Base-by-base conservation (phyloP, 2,888 invertebrate species). In the Perdita meconis region DNA sequence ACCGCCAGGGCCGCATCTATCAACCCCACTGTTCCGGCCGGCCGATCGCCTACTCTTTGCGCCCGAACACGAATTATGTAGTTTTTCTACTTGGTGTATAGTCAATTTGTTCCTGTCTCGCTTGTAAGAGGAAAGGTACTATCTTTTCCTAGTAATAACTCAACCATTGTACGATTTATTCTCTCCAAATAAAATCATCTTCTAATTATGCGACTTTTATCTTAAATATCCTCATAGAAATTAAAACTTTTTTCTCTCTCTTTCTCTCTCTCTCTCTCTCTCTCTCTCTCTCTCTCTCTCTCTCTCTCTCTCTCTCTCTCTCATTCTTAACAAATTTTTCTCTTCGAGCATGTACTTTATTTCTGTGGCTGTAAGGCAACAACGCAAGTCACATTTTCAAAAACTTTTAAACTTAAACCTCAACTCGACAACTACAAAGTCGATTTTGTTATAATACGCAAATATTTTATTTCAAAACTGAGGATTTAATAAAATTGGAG, bases 1-100 rank as follows among this genome's bases (percentile, higher is more conserved):
- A 73, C 81, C 85, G 83, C 82, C 90, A 88, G 89, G 88, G 88
- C 87, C 88, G 89, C 88, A 87, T 88, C 85, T 86, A 85, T 84
- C 89, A 86, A 88, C 89, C 88, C 89, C 81, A 81, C 81, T 60
- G 59, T 75, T 75, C 51, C 70, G 65, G 66, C 69, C 74, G 81
- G 73, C 81, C 72, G 63, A 60, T 81, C 69, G 66, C 67, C 78
- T 78, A 75, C 75, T 75, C 66, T 47, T n/a, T 19, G 30, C 68
- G 66, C 42, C 51, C 42, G 65, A 56, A 67, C 61, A 63, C 73
- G 63, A 80, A 83, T 80, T 68, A 67, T 78, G 69, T 75, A 78
- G 71, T 61, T 75, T 77, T 60, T 56, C 56, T 68, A 51, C 53
- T 68, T 67, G 78, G 68, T 60, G 61, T 56, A 63, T 65, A 36